Conservation (phyloP, 2,888 invertebrate species). For the Aquatica leii region DNA sequence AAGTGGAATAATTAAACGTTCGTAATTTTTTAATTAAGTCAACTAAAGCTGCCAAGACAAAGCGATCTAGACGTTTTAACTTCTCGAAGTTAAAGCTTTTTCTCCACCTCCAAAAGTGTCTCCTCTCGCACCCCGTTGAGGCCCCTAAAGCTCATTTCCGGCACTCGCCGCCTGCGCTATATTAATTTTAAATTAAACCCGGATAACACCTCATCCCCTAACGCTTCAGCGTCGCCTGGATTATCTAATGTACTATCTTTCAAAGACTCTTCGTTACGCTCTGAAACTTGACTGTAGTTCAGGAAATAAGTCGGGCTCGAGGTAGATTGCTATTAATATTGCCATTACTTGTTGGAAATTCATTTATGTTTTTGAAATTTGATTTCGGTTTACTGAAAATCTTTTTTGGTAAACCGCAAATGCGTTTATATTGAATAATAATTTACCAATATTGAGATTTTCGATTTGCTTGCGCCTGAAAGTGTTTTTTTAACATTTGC, state of each 20-base stretch:
- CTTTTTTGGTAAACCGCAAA: constrained; percentile 18
- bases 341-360: constrained; percentile 54
- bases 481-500: background rate
- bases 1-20: too few relatives aligned
- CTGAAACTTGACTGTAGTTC: constrained; percentile 46
- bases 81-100: constrained; percentile 30
- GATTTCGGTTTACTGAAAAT: constrained; percentile 31
- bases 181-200: constrained; percentile 77
- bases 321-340: constrained; percentile 59
- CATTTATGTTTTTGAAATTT: constrained; percentile 48
- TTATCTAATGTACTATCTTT: constrained; percentile 57
- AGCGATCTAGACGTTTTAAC: constrained; percentile 23
- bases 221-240: constrained; percentile 47
- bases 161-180: constrained; percentile 70
- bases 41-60: constrained; percentile 30
- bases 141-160: constrained; percentile 75
- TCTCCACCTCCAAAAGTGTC: constrained; percentile 25
- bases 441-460: background rate
- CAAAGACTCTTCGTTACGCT: constrained; percentile 49
- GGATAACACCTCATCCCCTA: constrained; percentile 62
- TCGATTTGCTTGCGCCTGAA: too few relatives aligned
- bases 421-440: constrained; percentile 11
- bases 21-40: constrained; percentile 25
- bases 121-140: constrained; percentile 44
- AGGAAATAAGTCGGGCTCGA: constrained; percentile 59